Base-by-base conservation (phyloP, 2,888 invertebrate species). In the Ophion slaviceki region DNA sequence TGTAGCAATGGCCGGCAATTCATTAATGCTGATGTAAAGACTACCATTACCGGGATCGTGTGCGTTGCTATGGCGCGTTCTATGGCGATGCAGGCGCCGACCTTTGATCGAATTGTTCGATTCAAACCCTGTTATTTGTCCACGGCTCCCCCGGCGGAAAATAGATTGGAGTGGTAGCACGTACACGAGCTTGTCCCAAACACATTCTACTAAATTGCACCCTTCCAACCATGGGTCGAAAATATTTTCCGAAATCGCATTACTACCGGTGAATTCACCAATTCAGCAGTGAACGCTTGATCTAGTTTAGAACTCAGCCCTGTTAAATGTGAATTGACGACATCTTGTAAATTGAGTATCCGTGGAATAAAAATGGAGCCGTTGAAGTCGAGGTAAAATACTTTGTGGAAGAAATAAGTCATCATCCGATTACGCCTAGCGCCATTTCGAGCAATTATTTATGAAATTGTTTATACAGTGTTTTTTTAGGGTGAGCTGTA, bases 81-180 rank as follows among this genome's bases (percentile, higher is more conserved):
- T 53, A 53, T 53, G 17, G 53, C 53, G 53, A 17, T 53, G 53
- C 53, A 53, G 17, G 14, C 4, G 7, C 40, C 8, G 40, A 62
- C 62, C 62, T 24, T 62, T 62, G 24, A 20, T 62, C 28, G 11
- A 62, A 62, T 62, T 62, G 62, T 62, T 28, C 62, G n/a, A 62
- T 62, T 28, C 62, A 14, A 62, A 62, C 24, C 62, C 62, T 32
- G 62, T 62, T 28, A 32, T 24, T 62, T 62, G 28, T 62, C 28
- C 62, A 14, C 53, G 53, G 17, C 53, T 53, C 53, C 17, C 53
- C 5, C 17, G 17, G 5, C 11, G 53, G 53, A 53, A 53, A 53
- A 53, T 53, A 17, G 53, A 53, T 53, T 53, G 5, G 53, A 53
- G 17, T 53, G 53, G 53, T 53, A 14, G 53, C 53, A 53, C 53